Evolutionary conservation across 2,797 vertebrate species (phyloP), one percentile per base, ranked within the genome.

Genomic region (Rhadinocentrus ornatus): DNA sequence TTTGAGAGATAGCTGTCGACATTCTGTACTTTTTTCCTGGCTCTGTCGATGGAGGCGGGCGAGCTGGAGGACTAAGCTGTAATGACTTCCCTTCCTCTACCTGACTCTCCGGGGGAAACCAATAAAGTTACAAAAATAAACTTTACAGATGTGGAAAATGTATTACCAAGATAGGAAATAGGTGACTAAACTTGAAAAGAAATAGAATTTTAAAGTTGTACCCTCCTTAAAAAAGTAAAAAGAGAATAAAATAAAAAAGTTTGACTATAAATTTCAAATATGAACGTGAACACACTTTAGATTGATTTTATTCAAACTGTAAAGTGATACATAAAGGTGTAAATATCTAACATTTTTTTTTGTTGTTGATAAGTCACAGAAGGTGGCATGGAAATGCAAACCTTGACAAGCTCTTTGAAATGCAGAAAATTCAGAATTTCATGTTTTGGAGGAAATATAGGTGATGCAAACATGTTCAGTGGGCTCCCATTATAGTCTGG

Each of bases 1-100:
- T 77, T 73, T 82, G 88, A 91, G 83, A 89, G 91, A 94, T 93
- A 93, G 89, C 86, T 80, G 89, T 89, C 86, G 81, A 88, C 86
- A 86, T 84, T 86, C 84, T 82, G 80, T 80, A 83, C 89, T 92
- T 89, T 88, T 82, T 84, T 86, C 78, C 75, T 62, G 84, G 80
- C 81, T 77, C 82, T 80, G 86, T 65, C 66, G 89, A 85, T 56
- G 83, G 85, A 85, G 85, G 77, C 80, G 59, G 83, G 77, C 77
- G n/a, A 80, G 87, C 84, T 75, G 85, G 79, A 88, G 83, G 66
- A 84, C 89, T 89, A 90, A 90, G 90, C 92, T 88, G 90, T 89
- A 93, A 93, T 93, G 88, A 91, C 90, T 92, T 92, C 82, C 84
- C 86, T 88, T 88, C 87, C 89, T 89, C 83, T 79, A 89, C 91